A percentile compares a stretch with the other conserved stretches of the same genome.
Evolutionary conservation across 2,888 invertebrate genomes (phyloP).

Genomic region (Fabriciana adippe): DNA sequence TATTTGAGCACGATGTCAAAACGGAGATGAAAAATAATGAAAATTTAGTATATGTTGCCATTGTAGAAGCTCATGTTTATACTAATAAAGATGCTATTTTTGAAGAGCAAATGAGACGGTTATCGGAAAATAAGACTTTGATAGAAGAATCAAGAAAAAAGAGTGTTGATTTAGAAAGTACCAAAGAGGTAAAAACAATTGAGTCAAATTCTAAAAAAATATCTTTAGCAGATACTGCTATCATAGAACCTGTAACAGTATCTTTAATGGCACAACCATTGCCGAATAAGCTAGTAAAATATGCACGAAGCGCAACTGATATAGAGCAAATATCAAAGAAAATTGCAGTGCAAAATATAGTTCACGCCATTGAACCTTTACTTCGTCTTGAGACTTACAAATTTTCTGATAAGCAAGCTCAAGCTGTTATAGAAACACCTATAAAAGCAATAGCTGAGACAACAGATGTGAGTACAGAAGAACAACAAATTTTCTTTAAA

Average conservation of each 20-base stretch:
- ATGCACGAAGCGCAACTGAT: slow-evolving; percentile 29
- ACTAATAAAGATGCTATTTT: slow-evolving; percentile 70
- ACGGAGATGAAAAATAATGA: slow-evolving; percentile 32
- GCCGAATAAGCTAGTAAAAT: slow-evolving; percentile 11
- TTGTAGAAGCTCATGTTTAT: slow-evolving; percentile 73
- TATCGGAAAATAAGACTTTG: slow-evolving; percentile 49
- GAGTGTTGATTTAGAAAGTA: slow-evolving; percentile 15
- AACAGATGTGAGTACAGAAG: slow-evolving; percentile 39
- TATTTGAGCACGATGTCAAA: slow-evolving; percentile 23
- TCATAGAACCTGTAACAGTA: slow-evolving; percentile 40
- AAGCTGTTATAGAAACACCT: slow-evolving; percentile 34
- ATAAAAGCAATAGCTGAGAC: slow-evolving; percentile 44
- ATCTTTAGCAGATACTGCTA: slow-evolving; percentile 21
- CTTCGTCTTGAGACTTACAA: slow-evolving; percentile 28
- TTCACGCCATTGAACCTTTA: slow-evolving; percentile 38
- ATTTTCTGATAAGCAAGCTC: slow-evolving; percentile 30
- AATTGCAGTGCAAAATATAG: slow-evolving; percentile 39
- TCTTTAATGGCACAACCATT: slow-evolving; percentile 32
- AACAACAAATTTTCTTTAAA: slow-evolving; percentile 31
- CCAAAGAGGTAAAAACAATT: slow-evolving; percentile 1
- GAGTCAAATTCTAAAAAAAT: slow-evolving; percentile 14
- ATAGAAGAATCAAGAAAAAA: slow-evolving; percentile 25
- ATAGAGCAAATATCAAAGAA: slow-evolving; percentile 37
- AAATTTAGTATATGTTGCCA: slow-evolving; percentile 61
- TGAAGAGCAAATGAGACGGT: slow-evolving; percentile 52